Base-by-base conservation (phyloP, 1,140 invertebrate species). In the Phortica variegata region DNA sequence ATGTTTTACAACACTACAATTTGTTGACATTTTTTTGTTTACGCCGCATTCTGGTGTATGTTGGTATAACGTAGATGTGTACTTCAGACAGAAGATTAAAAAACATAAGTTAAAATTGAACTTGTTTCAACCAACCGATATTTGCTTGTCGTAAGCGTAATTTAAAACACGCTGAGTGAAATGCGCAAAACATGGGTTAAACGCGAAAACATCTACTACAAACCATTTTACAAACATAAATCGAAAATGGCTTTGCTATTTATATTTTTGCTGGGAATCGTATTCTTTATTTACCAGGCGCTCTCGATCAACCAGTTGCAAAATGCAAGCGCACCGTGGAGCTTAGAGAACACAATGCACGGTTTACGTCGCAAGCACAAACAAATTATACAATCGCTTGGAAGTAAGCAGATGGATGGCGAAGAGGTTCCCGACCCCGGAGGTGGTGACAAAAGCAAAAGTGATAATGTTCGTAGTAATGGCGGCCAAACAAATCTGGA, bases 151-250 rank as follows among this genome's bases (percentile, higher is more conserved):
- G n/a, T n/a, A n/a, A n/a, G n/a, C n/a, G n/a, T n/a, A n/a, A n/a
- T n/a, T n/a, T n/a, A n/a, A n/a, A n/a, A n/a, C n/a, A n/a, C n/a
- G n/a, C n/a, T n/a, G n/a, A n/a, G n/a, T n/a, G n/a, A n/a, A 52
- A 76, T 76, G 74, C 71, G 59, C 37, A 76, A 76, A 56, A 71
- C 61, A 46, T 76, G 73, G 73, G 65, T 76, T 5, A 76, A 73
- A 49, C 56, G 65, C 2, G 73, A 76, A 33, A 72, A 74, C 46
- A 71, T 76, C 4, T 76, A 75, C 40, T 74, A 62, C 55, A 76
- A 75, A 23, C 74, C 74, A n/a, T 76, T 76, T 41, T 76, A 76
- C 55, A 75, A 70, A 50, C 61, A 76, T 36, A 76, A 76, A 49
- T 61, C 65, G 0, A 75, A 76, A 53, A 59, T 76, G 58, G 48